These are phyloP conservation scores for Enteromius treurensis DNA, from an alignment of 2,797 vertebrate species.

Conservation along the genomic window DNA sequence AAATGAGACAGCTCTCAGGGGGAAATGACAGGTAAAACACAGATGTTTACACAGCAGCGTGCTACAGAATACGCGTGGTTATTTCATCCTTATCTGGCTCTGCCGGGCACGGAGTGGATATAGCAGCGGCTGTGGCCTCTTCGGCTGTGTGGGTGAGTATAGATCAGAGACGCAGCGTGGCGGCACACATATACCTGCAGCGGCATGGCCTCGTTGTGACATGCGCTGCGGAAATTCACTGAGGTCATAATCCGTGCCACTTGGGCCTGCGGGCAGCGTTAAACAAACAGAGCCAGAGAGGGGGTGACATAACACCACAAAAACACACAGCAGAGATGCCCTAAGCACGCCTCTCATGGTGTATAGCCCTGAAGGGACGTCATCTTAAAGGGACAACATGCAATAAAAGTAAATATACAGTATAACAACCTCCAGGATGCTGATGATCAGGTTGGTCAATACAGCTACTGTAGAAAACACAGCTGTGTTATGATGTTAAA, in stretches of 20 bases:
- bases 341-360: slow-evolving; percentile 24
- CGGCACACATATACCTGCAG: slow-evolving; percentile 43
- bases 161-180: slow-evolving; percentile 51
- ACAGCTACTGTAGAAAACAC: neutral
- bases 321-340: slow-evolving; percentile 48
- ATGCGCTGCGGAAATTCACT: slow-evolving; percentile 37
- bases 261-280: slow-evolving; percentile 47
- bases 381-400: neutral
- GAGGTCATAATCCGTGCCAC: slow-evolving; percentile 46
- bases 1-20: slow-evolving; percentile 64
- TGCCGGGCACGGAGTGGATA: slow-evolving; percentile 43
- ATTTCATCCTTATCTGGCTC: slow-evolving; percentile 54
- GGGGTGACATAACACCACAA: slow-evolving; percentile 44
- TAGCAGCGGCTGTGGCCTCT: slow-evolving; percentile 34
- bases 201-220: slow-evolving; percentile 47
- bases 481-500: neutral
- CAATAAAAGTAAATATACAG: neutral
- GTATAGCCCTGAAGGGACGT: neutral
- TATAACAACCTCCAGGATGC: neutral
- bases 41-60: slow-evolving; percentile 61
- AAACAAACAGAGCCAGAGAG: slow-evolving; percentile 44
- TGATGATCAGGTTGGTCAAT: slow-evolving; percentile 18
- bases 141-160: slow-evolving; percentile 42
- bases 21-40: slow-evolving; percentile 66
- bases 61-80: slow-evolving; percentile 50